Evolutionary conservation across 2,888 invertebrate species (phyloP).

Genomic region (Drosophila formosana): DNA sequence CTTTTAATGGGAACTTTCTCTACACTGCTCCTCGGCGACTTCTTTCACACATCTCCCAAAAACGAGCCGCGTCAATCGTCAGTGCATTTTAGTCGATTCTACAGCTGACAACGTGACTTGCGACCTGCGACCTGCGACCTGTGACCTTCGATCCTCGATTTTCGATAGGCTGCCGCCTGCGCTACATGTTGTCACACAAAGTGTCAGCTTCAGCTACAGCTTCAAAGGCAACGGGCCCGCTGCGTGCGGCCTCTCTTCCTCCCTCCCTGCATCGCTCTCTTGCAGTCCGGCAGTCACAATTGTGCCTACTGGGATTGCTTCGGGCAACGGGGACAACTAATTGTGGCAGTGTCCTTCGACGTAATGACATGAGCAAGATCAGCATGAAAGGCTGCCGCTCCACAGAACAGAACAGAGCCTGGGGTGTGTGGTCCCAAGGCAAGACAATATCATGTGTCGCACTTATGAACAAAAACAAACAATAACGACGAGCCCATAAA

Average conservation of each 20-base stretch:
- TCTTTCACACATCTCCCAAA: slow-evolving; percentile 5
- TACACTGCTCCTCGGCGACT: slow-evolving; percentile 6
- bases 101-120: neutral
- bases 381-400: slow-evolving; percentile 51
- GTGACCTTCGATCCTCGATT: slow-evolving; percentile 49
- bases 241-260: slow-evolving; percentile 59
- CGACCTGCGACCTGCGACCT: slow-evolving; percentile 50
- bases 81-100: slow-evolving; percentile 58
- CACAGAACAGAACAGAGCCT: slow-evolving; percentile 2
- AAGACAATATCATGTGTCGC: slow-evolving; percentile 24
- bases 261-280: neutral
- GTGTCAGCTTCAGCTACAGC: slow-evolving; percentile 70
- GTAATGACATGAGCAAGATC: slow-evolving; percentile 57
- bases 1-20: slow-evolving; percentile 55
- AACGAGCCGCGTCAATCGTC: slow-evolving; percentile 60
- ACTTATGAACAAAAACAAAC: neutral
- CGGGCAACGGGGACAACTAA: slow-evolving; percentile 44
- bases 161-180: slow-evolving; percentile 45
- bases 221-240: slow-evolving; percentile 59
- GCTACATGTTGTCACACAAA: slow-evolving; percentile 77
- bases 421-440: slow-evolving; percentile 49
- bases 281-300: neutral
- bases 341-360: slow-evolving; percentile 76
- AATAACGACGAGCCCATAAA: slow-evolving; percentile 3
- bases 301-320: slow-evolving; percentile 31